These are phyloP conservation scores for Trigoniulus corallinus DNA, from an alignment of 1,140 invertebrate species.

Conservation along the genomic window DNA sequence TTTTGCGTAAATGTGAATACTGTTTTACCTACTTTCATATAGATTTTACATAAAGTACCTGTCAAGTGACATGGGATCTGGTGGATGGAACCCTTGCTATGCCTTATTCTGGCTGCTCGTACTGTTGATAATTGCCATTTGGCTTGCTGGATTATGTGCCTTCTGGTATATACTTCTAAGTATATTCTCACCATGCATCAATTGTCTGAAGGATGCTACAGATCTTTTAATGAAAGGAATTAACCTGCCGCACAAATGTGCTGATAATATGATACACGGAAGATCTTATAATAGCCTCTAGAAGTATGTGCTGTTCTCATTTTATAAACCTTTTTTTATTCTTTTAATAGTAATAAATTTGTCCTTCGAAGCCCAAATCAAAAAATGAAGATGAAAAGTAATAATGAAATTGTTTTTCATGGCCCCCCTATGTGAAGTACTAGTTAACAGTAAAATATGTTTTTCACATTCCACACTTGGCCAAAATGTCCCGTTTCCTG, in stretches of 20 bases:
- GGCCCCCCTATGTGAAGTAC: too few relatives aligned
- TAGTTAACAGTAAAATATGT: too few relatives aligned
- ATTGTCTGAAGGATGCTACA: conserved; percentile 20
- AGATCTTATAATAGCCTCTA: conserved; percentile 17
- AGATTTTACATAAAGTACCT: too few relatives aligned
- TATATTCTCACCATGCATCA: conserved; percentile 33
- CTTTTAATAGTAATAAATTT: too few relatives aligned
- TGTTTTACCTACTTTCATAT: too few relatives aligned
- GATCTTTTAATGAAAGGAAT: conserved; percentile 25
- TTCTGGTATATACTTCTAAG: conserved; percentile 32
- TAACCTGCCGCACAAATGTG: conserved; percentile 25
- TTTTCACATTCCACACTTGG: too few relatives aligned
- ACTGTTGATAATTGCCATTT: conserved; percentile 30
- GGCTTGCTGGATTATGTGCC: conserved; percentile 32
- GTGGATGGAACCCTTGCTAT: conserved; percentile 4
- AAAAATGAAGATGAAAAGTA: too few relatives aligned
- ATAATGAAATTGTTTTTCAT: too few relatives aligned
- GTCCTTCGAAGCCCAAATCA: too few relatives aligned
- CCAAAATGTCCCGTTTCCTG: too few relatives aligned
- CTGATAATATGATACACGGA: conserved; percentile 23
- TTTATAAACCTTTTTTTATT: too few relatives aligned
- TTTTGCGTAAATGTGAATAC: too few relatives aligned
- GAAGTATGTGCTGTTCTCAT: neutral
- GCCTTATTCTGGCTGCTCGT: conserved; percentile 33
- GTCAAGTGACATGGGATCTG: conserved; percentile 1